These are phyloP conservation scores for Chloromyia formosa DNA, from an alignment of 2,888 invertebrate species.

Conservation along the genomic window DNA sequence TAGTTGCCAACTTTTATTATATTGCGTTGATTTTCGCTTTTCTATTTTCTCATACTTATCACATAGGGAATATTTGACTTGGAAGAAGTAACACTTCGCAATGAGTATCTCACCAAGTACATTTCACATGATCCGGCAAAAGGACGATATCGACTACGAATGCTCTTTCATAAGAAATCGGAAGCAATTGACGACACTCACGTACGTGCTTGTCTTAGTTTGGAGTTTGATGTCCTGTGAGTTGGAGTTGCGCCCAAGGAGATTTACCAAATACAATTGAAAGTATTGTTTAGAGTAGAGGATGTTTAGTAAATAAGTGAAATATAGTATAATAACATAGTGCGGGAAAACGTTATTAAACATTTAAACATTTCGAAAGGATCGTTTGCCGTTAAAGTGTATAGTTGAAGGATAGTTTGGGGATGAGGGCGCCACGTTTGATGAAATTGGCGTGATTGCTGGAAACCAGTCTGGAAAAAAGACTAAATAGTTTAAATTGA, in stretches of 20 bases:
- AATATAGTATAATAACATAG: too few species aligned
- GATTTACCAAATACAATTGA: background rate
- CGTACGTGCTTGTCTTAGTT: slow-evolving; percentile 45
- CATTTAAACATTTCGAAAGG: too few species aligned
- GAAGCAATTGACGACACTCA: slow-evolving; percentile 34
- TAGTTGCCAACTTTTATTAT: slow-evolving; percentile 9
- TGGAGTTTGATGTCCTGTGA: slow-evolving; percentile 47
- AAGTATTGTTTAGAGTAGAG: too few species aligned
- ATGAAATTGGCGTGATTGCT: too few species aligned
- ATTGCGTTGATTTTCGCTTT: background rate
- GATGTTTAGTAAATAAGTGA: too few species aligned
- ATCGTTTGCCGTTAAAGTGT: too few species aligned
- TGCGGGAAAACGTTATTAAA: too few species aligned
- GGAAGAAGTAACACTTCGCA: slow-evolving; percentile 37
- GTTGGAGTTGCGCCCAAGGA: background rate
- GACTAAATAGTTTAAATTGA: too few species aligned
- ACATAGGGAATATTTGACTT: slow-evolving; percentile 20
- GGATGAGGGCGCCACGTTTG: too few species aligned
- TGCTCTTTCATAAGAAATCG: slow-evolving; percentile 48
- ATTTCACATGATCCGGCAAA: slow-evolving; percentile 41
- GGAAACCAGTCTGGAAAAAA: too few species aligned
- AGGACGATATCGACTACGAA: slow-evolving; percentile 45
- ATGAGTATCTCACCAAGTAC: slow-evolving; percentile 48
- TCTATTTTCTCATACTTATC: background rate
- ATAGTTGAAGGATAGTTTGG: too few species aligned